These are phyloP conservation scores for Ruditapes philippinarum DNA, from an alignment of 1,140 invertebrate genomes.

Conservation along the genomic window DNA sequence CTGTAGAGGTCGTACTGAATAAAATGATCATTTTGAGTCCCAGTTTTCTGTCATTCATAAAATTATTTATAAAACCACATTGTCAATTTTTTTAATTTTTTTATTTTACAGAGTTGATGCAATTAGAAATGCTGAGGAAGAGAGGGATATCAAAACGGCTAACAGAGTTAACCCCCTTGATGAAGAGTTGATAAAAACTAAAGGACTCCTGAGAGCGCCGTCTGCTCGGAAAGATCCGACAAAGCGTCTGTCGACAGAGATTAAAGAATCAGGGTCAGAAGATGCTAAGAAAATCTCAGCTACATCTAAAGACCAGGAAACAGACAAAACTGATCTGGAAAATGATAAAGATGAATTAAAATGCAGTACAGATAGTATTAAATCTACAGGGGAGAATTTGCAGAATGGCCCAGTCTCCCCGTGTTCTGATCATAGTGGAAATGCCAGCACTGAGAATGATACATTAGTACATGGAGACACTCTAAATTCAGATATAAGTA, in stretches of 20 bases:
- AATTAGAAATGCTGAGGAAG: constrained; percentile 80
- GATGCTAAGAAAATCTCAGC: not conserved
- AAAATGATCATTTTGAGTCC: too few relatives aligned
- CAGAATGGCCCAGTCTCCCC: not conserved
- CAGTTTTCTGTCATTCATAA: too few relatives aligned
- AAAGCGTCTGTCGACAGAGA: constrained; percentile 60
- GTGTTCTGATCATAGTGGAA: not conserved
- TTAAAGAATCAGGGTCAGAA: constrained; percentile 35
- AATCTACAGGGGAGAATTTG: not conserved
- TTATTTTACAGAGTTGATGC: constrained; percentile 80
- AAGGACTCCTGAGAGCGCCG: constrained; percentile 79
- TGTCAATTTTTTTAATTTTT: too few relatives aligned
- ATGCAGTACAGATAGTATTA: not conserved
- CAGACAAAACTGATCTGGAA: not conserved
- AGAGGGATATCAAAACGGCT: constrained; percentile 75
- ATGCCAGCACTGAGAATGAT: not conserved
- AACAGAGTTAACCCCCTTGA: constrained; percentile 82
- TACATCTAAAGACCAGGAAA: not conserved
- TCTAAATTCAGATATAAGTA: not conserved
- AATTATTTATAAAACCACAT: too few relatives aligned
- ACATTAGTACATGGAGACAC: not conserved
- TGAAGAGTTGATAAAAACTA: constrained; percentile 83
- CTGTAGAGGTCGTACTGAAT: too few relatives aligned
- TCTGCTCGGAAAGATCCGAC: constrained; percentile 70
- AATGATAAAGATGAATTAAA: not conserved